Evolutionary conservation across 2,797 vertebrate genomes (phyloP).

Genomic region (Anguilla anguilla): DNA sequence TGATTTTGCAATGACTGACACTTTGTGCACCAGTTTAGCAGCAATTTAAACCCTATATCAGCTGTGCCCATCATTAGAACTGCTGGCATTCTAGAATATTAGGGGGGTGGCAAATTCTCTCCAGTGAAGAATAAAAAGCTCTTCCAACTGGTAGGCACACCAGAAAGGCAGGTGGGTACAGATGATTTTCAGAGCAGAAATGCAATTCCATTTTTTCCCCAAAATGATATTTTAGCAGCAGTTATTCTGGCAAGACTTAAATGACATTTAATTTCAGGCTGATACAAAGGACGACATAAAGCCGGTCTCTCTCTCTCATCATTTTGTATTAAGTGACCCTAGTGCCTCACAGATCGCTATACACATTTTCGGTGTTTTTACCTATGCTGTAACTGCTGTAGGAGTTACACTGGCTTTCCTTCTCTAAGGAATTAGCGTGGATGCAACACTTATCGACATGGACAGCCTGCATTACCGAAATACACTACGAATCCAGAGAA

Average conservation of each 20-base stretch:
- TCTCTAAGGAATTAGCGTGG: background rate
- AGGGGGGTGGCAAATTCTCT: background rate
- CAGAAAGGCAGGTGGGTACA: background rate
- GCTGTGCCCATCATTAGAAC: background rate
- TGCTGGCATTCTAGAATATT: background rate
- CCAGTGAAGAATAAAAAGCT: background rate
- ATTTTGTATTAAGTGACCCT: background rate
- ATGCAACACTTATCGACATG: background rate
- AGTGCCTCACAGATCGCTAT: background rate
- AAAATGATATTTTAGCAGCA: background rate
- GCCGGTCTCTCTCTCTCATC: background rate
- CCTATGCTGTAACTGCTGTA: background rate
- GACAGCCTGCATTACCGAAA: background rate
- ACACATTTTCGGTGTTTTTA: background rate
- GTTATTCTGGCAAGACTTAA: background rate
- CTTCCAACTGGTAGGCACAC: background rate
- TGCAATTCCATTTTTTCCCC: background rate
- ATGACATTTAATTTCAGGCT: background rate
- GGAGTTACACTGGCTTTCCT: background rate
- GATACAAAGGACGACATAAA: background rate
- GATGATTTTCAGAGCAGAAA: background rate
- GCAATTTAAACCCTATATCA: background rate
- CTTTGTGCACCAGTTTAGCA: background rate
- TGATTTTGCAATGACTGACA: background rate
- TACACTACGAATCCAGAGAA: background rate